These are phyloP conservation scores for Balearica regulorum DNA, from an alignment of 2,797 vertebrate genomes.

Conservation along the genomic window DNA sequence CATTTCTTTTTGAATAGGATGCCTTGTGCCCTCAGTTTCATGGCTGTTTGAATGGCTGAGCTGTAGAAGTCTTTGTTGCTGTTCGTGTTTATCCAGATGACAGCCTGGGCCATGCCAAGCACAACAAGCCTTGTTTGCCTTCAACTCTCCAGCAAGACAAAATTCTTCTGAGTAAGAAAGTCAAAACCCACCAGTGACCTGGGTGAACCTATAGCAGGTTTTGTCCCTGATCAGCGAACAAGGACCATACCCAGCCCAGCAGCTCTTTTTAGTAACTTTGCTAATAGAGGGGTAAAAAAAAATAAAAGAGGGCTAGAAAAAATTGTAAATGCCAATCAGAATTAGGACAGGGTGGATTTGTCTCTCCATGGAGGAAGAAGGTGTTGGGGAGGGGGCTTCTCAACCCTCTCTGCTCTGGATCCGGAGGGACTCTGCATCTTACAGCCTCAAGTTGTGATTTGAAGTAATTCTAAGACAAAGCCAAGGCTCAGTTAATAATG, in stretches of 20 bases:
- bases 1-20: background rate
- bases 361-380: background rate
- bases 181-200: background rate
- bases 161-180: background rate
- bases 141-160: background rate
- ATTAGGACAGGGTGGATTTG: background rate
- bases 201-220: background rate
- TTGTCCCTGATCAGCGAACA: background rate
- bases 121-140: background rate
- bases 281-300: background rate
- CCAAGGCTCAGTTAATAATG: slow-evolving; percentile 30
- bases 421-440: background rate
- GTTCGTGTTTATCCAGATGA: background rate
- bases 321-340: background rate
- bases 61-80: background rate
- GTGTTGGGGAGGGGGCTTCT: background rate
- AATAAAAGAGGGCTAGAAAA: background rate
- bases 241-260: background rate
- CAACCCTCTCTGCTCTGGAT: background rate
- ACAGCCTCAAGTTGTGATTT: background rate
- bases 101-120: background rate
- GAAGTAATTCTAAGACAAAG: slow-evolving; percentile 27
- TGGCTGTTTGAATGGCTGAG: background rate
- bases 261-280: background rate
- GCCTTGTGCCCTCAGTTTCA: background rate